These are phyloP conservation scores for Listronotus bonariensis DNA, from an alignment of 1,140 invertebrate genomes.

Conservation along the genomic window DNA sequence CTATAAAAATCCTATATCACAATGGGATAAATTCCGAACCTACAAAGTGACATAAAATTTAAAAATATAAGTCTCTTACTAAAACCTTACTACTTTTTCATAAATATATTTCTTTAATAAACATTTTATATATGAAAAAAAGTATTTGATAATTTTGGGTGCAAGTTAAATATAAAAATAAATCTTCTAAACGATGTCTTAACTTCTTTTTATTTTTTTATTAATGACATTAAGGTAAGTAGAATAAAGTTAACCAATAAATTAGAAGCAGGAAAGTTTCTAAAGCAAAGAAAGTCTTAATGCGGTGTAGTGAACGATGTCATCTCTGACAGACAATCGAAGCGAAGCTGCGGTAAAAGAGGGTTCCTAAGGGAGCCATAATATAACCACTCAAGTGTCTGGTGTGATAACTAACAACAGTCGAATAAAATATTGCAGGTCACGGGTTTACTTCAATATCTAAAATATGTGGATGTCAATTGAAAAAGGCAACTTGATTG, in stretches of 20 bases:
- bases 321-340: slow-evolving; percentile 38
- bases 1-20: too few relatives aligned
- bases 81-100: too few relatives aligned
- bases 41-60: too few relatives aligned
- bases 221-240: slow-evolving; percentile 27
- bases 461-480: slow-evolving; percentile 38
- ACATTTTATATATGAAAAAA: too few relatives aligned
- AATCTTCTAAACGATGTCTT: too few relatives aligned
- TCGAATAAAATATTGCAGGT: slow-evolving; percentile 37
- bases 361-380: slow-evolving; percentile 37
- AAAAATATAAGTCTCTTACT: too few relatives aligned
- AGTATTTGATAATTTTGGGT: too few relatives aligned
- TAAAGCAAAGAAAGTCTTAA: slow-evolving; percentile 20
- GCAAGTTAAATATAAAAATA: too few relatives aligned
- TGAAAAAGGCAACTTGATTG: slow-evolving; percentile 33
- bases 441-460: slow-evolving; percentile 28
- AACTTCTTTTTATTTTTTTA: slow-evolving; percentile 15
- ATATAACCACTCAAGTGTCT: slow-evolving; percentile 36
- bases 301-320: slow-evolving; percentile 29
- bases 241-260: slow-evolving; percentile 29
- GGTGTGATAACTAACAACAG: slow-evolving; percentile 40
- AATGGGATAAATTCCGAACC: too few relatives aligned
- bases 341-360: slow-evolving; percentile 33
- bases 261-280: slow-evolving; percentile 28
- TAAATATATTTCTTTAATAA: too few relatives aligned